Evolutionary conservation across 64 coral and sea anemone genomes (phyloP).

Genomic region (Platygyra sinensis): DNA sequence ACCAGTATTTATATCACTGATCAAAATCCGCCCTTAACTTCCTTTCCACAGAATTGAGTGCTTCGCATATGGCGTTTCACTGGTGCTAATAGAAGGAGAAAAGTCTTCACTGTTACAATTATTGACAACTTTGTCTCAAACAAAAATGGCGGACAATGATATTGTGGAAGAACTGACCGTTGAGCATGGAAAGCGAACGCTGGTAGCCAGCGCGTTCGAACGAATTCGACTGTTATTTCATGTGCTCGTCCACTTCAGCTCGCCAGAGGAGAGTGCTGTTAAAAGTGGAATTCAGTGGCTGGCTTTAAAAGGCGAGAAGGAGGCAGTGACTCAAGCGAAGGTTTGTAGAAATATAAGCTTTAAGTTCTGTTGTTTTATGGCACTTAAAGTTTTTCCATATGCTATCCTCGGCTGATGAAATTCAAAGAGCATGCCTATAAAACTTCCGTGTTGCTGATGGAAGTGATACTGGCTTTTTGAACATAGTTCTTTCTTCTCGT

Average conservation of each 20-base stretch:
- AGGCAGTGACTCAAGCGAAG: conserved; percentile 50
- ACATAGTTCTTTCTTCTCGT: neutral
- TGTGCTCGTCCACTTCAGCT: conserved; percentile 49
- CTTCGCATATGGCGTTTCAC: conserved; percentile 1
- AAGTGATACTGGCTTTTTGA: conserved; percentile 12
- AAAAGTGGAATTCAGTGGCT: conserved; percentile 68
- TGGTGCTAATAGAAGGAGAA: neutral
- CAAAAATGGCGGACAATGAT: conserved; percentile 55
- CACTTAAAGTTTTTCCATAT: neutral
- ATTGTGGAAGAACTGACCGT: conserved; percentile 44
- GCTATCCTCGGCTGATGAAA: neutral
- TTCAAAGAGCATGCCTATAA: conserved; percentile 21
- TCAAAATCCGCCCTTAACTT: conserved; percentile 32
- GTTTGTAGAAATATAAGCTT: conserved; percentile 14
- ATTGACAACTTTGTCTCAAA: neutral
- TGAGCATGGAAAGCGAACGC: conserved; percentile 41
- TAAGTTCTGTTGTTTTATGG: neutral
- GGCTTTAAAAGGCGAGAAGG: conserved; percentile 52
- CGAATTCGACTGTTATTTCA: conserved; percentile 51
- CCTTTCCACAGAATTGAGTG: neutral
- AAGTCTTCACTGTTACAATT: neutral
- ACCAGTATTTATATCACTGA: conserved; percentile 19
- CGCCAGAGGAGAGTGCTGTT: conserved; percentile 31
- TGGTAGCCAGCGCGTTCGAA: conserved; percentile 21
- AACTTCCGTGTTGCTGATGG: conserved; percentile 16